Evolutionary conservation across 2,888 invertebrate species (phyloP), one percentile per base, ranked within the genome.

Genomic region (Drosophila formosana): DNA sequence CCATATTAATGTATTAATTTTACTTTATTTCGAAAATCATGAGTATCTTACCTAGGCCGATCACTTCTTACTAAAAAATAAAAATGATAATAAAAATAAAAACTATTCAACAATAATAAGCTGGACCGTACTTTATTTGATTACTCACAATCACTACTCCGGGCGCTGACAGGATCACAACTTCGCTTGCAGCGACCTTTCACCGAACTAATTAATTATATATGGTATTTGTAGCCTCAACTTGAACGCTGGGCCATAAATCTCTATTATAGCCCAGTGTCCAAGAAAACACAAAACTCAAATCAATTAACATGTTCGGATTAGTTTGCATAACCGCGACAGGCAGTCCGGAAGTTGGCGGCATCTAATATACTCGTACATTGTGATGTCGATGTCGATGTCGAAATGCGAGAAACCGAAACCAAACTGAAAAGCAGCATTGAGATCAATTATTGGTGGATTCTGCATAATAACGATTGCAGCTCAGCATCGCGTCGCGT

Each of bases 391-490:
- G 37, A 37, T 18, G 18, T 18, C 18, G 37, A 37, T 37, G 37
- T 37, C n/a, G 37, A 37, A 37, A 37, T 37, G 37, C 37, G 37
- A n/a, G 37, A 37, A 37, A 37, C 37, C 5, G 37, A 37, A n/a
- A n/a, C n/a, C 30, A 43, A 53, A 28, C 26, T 11, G 46, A 11
- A n/a, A 11, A 46, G 25, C 23, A 26, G 26, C 46, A 26, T n/a
- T 46, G 46, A 46, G 46, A 56, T 73, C 43, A 37, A 49, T 43
- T 60, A 51, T 73, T 51, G 41, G 34, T 34, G 34, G 45, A 46
- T 47, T 56, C 41, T 73, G 11, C 41, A 52, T 72, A 41, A 41
- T 37, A 37, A 37, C 56, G 61, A 63, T 67, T 73, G 49, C 37
- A 41, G 39, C n/a, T n/a, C 13, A n/a, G 39, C 39, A 13, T 39